Base-by-base conservation (phyloP, 1,140 invertebrate genomes). In the Sminthurinus signatus region DNA sequence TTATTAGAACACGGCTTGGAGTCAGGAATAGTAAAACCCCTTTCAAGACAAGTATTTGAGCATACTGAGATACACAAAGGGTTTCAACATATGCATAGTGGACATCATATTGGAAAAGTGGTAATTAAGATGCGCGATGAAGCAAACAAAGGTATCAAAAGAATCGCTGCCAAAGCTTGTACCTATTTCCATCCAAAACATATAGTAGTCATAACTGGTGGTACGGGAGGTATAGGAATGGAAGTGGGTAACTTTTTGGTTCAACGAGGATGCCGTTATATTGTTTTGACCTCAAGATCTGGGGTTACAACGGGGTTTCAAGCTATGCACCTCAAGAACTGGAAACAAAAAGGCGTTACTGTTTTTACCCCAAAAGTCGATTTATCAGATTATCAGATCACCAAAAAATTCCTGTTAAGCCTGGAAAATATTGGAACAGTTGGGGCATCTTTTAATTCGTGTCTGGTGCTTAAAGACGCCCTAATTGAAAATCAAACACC, bases 71-170 rank as follows among this genome's bases (percentile, higher is more conserved):
- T 92, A 17, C 93, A 97, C 76, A 87, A 92, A 75, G 93, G 92
- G 1, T 97, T 96, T 81, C 81, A 85, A 67, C 97, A 84, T 75
- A 97, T 98, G 91, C 93, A 93, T n/a, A 86, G 89, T 1, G 94
- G 94, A 42, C 94, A 93, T 79, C 94, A 98, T 76, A 95, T 96
- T 65, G 95, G 95, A 71, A 98, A 98, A 81, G 93, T 98, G 12
- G 73, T 97, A 12, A 75, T 98, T 48, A 88, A 95, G 77, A 87
- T 97, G 44, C 81, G 86, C 23, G 83, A 88, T 19, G 89, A 93
- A 75, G 87, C 21, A 28, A 52, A 91, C 74, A 29, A 14, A 36
- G 32, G 2, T 2, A 12, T 4, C 1, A 4, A 17, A 2, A 79
- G 83, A 0, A 82, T 93, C 2, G 78, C 81, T 12, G 89, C 90